Conservation (phyloP, 2,888 invertebrate species). For the Teleogryllus oceanicus region DNA sequence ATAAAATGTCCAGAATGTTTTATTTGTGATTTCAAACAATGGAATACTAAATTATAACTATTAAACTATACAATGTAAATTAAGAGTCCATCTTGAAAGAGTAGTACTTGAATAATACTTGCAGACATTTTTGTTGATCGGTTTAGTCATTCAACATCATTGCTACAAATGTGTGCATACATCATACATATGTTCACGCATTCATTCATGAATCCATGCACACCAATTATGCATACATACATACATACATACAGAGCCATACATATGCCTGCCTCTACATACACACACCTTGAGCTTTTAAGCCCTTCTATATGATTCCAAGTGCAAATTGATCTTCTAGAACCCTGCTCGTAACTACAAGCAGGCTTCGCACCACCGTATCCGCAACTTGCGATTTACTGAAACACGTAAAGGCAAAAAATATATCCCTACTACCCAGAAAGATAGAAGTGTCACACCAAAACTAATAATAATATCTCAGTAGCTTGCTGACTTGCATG, state of each 20-base stretch:
- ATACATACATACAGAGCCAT: too few relatives aligned
- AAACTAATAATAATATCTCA: too few relatives aligned
- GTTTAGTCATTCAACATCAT: background rate
- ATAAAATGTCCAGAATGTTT: too few relatives aligned
- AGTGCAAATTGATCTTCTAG: background rate
- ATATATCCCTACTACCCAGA: slow-evolving; percentile 3
- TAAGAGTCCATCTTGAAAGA: background rate
- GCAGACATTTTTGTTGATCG: background rate
- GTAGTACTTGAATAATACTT: background rate
- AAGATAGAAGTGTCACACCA: background rate
- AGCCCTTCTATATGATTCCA: background rate
- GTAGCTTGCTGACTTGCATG: too few relatives aligned
- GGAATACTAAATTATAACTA: too few relatives aligned
- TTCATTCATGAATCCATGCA: background rate
- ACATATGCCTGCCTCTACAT: background rate
- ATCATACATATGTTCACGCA: background rate
- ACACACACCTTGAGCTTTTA: background rate
- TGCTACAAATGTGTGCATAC: background rate
- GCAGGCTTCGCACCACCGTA: background rate
- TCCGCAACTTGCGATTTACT: slow-evolving; percentile 3
- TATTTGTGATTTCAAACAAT: too few relatives aligned
- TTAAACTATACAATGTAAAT: background rate
- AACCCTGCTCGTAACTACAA: slow-evolving; percentile 7
- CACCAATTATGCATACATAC: too few relatives aligned
- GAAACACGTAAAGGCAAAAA: slow-evolving; percentile 18